phyloP scores from a whole-genome alignment of 2,888 invertebrate species.

The Callimorpha dominula region DNA sequence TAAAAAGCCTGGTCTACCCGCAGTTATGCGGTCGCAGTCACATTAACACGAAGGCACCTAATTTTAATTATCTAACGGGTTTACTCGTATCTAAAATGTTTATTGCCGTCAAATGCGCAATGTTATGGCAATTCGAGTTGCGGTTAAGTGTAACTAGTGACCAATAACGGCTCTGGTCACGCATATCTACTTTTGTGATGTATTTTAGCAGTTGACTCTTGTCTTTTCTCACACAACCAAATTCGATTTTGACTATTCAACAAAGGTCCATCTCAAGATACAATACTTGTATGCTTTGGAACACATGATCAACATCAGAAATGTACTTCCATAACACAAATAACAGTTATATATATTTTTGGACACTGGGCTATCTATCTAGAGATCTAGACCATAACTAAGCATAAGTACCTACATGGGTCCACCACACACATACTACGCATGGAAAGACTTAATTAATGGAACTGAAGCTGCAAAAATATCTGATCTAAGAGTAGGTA shows the following conservation, averaged over 20 bases:
- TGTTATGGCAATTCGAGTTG: constrained; percentile 10
- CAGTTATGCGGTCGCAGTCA: neutral
- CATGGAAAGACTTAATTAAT: too few relatives aligned
- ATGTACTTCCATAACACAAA: too few relatives aligned
- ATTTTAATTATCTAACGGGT: constrained; percentile 16
- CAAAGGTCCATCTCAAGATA: too few relatives aligned
- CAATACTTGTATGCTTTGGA: neutral
- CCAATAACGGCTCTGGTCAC: neutral
- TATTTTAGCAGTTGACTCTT: neutral
- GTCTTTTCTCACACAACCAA: neutral
- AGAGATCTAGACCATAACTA: too few relatives aligned
- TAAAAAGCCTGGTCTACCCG: too few relatives aligned
- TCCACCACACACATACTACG: too few relatives aligned
- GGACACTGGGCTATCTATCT: too few relatives aligned
- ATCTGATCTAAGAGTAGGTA: too few relatives aligned
- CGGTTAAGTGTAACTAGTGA: constrained; percentile 4
- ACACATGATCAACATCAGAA: neutral
- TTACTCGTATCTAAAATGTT: constrained; percentile 17
- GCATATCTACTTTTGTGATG: neutral
- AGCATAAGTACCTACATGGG: too few relatives aligned
- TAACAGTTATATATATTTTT: too few relatives aligned
- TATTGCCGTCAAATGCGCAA: constrained; percentile 17
- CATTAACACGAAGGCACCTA: constrained; percentile 5
- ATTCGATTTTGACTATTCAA: too few relatives aligned
- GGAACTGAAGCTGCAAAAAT: too few relatives aligned